A percentile compares a stretch with the other conserved stretches of the same genome.
Conservation (phyloP, 2,888 invertebrate species). For the Eristalis intricaria region DNA sequence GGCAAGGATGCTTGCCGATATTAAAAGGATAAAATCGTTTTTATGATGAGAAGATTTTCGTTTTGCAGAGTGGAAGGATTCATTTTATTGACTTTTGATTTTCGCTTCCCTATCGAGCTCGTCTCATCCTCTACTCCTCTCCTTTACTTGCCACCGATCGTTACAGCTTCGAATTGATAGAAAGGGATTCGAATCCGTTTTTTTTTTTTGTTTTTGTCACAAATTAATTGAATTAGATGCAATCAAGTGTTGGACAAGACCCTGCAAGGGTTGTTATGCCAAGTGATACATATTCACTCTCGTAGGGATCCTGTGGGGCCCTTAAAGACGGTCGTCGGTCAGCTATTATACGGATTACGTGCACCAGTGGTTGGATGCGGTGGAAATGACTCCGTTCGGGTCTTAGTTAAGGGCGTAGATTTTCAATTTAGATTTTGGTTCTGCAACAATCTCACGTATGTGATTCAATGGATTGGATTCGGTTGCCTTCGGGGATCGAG, state of each 20-base stretch:
- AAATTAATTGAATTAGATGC: slow-evolving; percentile 66
- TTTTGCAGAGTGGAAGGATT: slow-evolving; percentile 66
- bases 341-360: slow-evolving; percentile 25
- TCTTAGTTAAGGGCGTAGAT: slow-evolving; percentile 8
- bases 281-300: background rate
- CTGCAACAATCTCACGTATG: slow-evolving; percentile 9
- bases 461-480: background rate
- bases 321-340: background rate
- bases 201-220: background rate
- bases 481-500: background rate
- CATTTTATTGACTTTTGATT: slow-evolving; percentile 69
- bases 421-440: slow-evolving; percentile 30
- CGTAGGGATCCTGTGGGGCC: background rate
- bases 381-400: background rate
- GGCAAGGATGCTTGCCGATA: slow-evolving; percentile 28
- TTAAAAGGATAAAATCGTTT: slow-evolving; percentile 66
- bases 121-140: slow-evolving; percentile 19
- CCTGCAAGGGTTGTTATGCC: slow-evolving; percentile 2
- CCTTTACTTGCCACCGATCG: background rate
- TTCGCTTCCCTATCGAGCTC: slow-evolving; percentile 55
- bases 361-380: background rate
- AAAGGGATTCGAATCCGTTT: slow-evolving; percentile 23
- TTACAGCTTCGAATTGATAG: slow-evolving; percentile 1
- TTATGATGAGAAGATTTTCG: slow-evolving; percentile 70
- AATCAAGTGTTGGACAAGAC: slow-evolving; percentile 45